A percentile compares a stretch with the other conserved stretches of the same genome.
Conservation (phyloP, 2,888 invertebrate genomes). For the Andrena fulva region DNA sequence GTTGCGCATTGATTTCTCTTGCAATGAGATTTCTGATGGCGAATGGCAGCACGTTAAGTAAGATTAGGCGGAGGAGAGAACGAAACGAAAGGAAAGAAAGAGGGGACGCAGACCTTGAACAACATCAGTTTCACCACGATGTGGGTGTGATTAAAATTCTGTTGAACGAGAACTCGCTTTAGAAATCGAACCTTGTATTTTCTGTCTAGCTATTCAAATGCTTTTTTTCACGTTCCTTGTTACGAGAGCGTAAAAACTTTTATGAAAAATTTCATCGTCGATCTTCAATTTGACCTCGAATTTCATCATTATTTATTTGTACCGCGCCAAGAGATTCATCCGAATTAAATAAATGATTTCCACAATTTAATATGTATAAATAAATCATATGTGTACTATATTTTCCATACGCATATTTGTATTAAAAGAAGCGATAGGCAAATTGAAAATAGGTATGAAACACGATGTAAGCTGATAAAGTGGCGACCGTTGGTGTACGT, state of each 20-base stretch:
- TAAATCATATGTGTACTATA: no score
- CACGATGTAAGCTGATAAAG: constrained; percentile 2
- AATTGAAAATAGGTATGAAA: neutral
- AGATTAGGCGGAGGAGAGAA: constrained; percentile 17
- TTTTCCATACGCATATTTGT: neutral
- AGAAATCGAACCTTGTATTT: constrained; percentile 28
- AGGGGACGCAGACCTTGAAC: constrained; percentile 11
- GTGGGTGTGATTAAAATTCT: constrained; percentile 49
- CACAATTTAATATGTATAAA: no score
- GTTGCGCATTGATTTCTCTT: constrained; percentile 53
- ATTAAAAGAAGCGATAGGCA: neutral
- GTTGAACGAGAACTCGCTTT: constrained; percentile 23
- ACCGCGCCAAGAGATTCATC: no score
- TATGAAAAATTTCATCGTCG: neutral
- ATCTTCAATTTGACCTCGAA: neutral
- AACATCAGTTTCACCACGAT: constrained; percentile 35
- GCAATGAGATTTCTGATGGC: constrained; percentile 19
- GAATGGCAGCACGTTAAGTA: constrained; percentile 17
- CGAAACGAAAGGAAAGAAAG: constrained; percentile 4
- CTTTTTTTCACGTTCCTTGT: neutral
- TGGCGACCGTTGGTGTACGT: constrained; percentile 10
- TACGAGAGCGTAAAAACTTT: neutral
- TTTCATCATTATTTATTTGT: neutral
- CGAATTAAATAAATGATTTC: no score
- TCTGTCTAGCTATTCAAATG: neutral